Evolutionary conservation across 2,113 vertebrate species (phyloP).

Genomic region (Hystrix brachyura): DNA sequence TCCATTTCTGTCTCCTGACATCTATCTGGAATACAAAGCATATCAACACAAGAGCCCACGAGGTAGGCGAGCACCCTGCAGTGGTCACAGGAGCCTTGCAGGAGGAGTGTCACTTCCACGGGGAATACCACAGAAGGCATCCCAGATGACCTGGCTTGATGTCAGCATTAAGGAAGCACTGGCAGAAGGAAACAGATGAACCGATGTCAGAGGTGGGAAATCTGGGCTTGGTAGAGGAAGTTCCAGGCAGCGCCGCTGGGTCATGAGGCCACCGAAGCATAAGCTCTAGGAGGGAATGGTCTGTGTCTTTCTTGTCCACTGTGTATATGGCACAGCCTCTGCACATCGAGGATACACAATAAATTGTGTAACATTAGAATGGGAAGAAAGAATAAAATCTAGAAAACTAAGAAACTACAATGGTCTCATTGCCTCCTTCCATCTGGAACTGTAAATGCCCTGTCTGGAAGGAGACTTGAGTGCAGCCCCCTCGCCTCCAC

Average conservation of each 20-base stretch:
- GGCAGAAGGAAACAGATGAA: neutral
- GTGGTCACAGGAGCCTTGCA: neutral
- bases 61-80: neutral
- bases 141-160: neutral
- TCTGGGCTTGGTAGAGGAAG: neutral
- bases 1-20: neutral
- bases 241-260: neutral
- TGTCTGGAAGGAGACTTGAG: neutral
- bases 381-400: neutral
- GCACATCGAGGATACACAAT: neutral
- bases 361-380: neutral
- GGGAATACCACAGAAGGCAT: neutral
- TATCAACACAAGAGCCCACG: neutral
- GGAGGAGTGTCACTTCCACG: neutral
- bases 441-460: neutral
- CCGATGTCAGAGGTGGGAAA: neutral
- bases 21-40: neutral
- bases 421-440: neutral
- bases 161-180: neutral
- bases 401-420: neutral
- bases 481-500: neutral
- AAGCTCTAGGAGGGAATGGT: neutral
- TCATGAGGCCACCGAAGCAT: neutral
- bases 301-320: neutral
- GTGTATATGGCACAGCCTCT: neutral